Percentiles rank a stretch among this genome's conserved stretches.
Conservation (phyloP, 2,113 vertebrate genomes). For the Coptodon rendalli region DNA sequence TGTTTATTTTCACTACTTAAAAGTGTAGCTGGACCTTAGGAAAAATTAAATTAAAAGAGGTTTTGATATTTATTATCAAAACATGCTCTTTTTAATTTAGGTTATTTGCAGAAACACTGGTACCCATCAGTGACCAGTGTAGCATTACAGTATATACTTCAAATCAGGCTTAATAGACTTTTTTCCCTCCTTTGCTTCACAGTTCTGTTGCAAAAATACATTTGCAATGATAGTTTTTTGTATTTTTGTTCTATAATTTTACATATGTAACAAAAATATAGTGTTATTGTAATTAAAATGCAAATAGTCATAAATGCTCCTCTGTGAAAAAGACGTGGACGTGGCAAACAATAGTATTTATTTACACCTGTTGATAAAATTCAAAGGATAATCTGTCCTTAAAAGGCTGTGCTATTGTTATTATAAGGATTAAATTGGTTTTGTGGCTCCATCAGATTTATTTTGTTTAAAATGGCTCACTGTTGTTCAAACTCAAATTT, state of each 20-base stretch:
- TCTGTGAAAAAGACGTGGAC: neutral
- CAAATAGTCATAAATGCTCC: neutral
- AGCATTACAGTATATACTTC: neutral
- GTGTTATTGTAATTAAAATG: neutral
- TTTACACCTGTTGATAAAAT: neutral
- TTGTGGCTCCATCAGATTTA: neutral
- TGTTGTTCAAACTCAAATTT: neutral
- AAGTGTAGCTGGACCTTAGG: neutral
- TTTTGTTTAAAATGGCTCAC: neutral
- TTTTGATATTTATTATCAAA: neutral
- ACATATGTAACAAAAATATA: neutral
- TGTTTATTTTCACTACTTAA: neutral
- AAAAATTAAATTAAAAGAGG: fast-evolving
- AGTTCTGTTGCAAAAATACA: neutral
- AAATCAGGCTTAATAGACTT: neutral
- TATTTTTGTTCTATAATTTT: neutral
- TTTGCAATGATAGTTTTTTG: neutral
- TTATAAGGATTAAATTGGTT: neutral
- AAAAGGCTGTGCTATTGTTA: neutral
- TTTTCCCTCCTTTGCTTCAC: neutral
- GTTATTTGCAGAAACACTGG: neutral
- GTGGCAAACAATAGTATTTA: neutral
- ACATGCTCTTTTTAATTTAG: neutral
- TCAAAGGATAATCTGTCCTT: neutral
- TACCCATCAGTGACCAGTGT: too few relatives aligned